A percentile compares a stretch with the other conserved stretches of the same genome.
Conservation (phyloP, 2,797 vertebrate species). For the Thunnus albacares region DNA sequence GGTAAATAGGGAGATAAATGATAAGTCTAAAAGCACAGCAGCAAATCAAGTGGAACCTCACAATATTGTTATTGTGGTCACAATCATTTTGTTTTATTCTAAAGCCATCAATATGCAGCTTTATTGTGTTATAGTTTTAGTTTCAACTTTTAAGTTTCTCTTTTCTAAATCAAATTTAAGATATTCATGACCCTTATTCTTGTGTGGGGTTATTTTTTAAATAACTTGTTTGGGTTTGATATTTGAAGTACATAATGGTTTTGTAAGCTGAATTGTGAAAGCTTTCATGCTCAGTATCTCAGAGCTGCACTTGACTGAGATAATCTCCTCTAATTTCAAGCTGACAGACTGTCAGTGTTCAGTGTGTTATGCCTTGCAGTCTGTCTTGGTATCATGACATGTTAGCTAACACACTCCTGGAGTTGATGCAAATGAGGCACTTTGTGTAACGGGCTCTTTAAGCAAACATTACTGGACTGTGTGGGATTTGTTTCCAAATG, state of each 20-base stretch:
- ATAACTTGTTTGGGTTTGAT: not conserved
- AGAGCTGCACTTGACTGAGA: slow-evolving; percentile 45
- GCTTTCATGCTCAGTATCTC: slow-evolving; percentile 42
- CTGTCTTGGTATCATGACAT: slow-evolving; percentile 45
- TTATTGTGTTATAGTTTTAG: not conserved
- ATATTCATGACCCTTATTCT: not conserved
- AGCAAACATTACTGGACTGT: slow-evolving; percentile 62
- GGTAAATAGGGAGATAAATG: not conserved
- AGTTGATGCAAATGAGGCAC: slow-evolving; percentile 62
- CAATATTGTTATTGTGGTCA: not conserved
- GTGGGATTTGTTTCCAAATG: slow-evolving; percentile 73
- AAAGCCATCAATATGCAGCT: not conserved
- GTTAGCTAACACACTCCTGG: slow-evolving; percentile 40
- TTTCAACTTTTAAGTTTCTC: not conserved
- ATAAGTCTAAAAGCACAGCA: not conserved
- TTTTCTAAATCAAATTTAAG: not conserved
- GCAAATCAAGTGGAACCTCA: not conserved
- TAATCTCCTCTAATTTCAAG: slow-evolving; percentile 53
- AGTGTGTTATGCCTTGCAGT: slow-evolving; percentile 30
- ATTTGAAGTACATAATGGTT: slow-evolving; percentile 19
- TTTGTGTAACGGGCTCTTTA: slow-evolving; percentile 38
- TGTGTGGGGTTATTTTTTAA: not conserved
- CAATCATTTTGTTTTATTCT: not conserved
- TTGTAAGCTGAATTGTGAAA: slow-evolving; percentile 16
- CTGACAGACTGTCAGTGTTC: slow-evolving; percentile 44